Base-by-base conservation (phyloP, 2,888 invertebrate species). In the Troides helena region DNA sequence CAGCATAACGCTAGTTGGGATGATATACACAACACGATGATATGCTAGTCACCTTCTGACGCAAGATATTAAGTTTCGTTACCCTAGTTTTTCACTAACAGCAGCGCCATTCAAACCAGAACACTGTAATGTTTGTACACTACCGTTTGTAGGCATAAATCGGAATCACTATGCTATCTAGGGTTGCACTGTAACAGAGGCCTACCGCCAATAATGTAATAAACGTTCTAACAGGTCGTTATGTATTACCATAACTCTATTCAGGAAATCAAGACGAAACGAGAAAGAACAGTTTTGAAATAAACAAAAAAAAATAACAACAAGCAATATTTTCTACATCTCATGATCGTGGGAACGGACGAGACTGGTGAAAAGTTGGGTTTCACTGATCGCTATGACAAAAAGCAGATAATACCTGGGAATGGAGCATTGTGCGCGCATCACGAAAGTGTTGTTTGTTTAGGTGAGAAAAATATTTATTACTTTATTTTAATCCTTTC, bases 351-450 rank as follows among this genome's bases (percentile, higher is more conserved):
- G 88, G 75, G 87, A 86, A 67, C 71, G 70, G 62, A 72, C 68
- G 61, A 46, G 72, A 58, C 72, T 73, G 80, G 86, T 80, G 88
- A 87, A 87, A 89, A 81, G 74, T 68, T 30, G 72, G 81, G 83
- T 89, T 89, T 89, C 89, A 89, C 89, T 89, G 83, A 83, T 83
- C 78, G 56, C 36, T 57, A 71, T 69, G 77, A 75, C 81, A 85
- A 87, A 83, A 85, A 77, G 74, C 57, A 74, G 86, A 87, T 86
- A 85, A 80, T 74, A 76, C 77, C 73, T 88, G 88, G 68, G 88
- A 88, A 84, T 62, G 36, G 0, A 8, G 50, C 74, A 83, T 85
- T 86, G 87, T 87, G 39, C 17, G 59, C 61, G 59, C 61, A 12
- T 8, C 72, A 79, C 73, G 88, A 87, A 87, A 87, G 88, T 87